Conservation (phyloP, 2,888 invertebrate species). For the Molorchus minor region DNA sequence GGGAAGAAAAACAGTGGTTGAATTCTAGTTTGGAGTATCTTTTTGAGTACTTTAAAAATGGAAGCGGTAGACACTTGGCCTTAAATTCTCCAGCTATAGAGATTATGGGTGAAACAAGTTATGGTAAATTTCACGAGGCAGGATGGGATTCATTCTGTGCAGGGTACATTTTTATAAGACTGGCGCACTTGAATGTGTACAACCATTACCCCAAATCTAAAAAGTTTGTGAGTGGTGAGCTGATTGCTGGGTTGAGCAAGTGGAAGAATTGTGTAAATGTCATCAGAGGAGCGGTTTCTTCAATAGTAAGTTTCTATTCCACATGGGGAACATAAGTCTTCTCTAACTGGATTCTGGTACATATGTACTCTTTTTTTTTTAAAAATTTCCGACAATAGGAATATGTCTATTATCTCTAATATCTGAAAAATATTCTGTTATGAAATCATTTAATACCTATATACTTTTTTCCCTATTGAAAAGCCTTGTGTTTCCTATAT, state of each 20-base stretch:
- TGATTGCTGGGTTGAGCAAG: conserved; percentile 63
- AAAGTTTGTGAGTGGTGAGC: conserved; percentile 65
- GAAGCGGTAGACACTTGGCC: conserved; percentile 58
- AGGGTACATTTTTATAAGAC: conserved; percentile 75
- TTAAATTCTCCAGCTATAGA: conserved; percentile 61
- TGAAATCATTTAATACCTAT: no score
- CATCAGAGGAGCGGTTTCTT: conserved; percentile 67
- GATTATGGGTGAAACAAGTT: conserved; percentile 43
- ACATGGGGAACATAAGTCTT: no score
- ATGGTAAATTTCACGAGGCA: conserved; percentile 72
- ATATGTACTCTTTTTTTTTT: no score
- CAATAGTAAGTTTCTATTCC: conserved; percentile 67
- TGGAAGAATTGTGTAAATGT: conserved; percentile 70
- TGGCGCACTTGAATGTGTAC: conserved; percentile 70
- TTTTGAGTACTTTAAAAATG: conserved; percentile 69
- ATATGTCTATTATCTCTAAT: no score
- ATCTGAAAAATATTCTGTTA: no score
- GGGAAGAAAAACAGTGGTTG: conserved; percentile 57
- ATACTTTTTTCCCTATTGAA: no score
- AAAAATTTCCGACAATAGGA: no score
- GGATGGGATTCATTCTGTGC: conserved; percentile 85
- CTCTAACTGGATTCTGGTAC: no score
- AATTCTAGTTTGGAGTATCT: conserved; percentile 67
- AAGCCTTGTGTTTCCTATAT: no score
- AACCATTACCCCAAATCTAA: conserved; percentile 63